A percentile compares a stretch with the other conserved stretches of the same genome.
phyloP scores from a whole-genome alignment of 2,113 vertebrate genomes.

The Aphyosemion australe region DNA sequence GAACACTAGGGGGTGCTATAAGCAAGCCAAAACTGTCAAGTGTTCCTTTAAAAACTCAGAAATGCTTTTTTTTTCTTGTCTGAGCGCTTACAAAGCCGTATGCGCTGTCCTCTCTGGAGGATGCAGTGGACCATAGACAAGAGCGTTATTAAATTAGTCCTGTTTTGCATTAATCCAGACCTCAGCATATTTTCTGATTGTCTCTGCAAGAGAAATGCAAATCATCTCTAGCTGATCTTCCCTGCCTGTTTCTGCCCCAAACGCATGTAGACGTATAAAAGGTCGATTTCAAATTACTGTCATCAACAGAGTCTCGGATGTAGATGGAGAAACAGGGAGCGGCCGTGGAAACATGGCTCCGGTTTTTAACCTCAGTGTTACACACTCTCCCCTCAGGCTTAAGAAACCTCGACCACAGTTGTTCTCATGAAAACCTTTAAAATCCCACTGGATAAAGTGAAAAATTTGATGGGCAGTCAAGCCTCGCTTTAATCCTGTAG shows the following conservation, averaged over 20 bases:
- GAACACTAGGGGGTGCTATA: too few relatives aligned
- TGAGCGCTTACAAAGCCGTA: neutral
- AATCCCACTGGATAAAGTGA: conserved; percentile 35
- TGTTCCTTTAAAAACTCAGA: too few relatives aligned
- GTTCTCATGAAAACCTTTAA: conserved; percentile 40
- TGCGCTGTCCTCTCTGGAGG: conserved; percentile 1
- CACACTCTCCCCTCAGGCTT: conserved; percentile 9
- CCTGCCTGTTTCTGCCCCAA: neutral
- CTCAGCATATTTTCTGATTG: conserved; percentile 19
- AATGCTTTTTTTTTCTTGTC: neutral
- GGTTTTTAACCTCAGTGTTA: conserved; percentile 22
- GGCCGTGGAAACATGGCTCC: conserved; percentile 5
- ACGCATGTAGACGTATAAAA: neutral
- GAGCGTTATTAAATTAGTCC: conserved; percentile 1
- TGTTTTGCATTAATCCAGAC: conserved; percentile 2
- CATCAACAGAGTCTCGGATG: neutral
- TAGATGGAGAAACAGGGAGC: neutral
- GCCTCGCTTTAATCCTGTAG: conserved; percentile 13
- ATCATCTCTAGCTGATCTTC: neutral
- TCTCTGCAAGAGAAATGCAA: conserved; percentile 18
- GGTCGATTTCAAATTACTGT: neutral
- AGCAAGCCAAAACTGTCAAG: too few relatives aligned
- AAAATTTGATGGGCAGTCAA: conserved; percentile 26
- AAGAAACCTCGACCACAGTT: conserved; percentile 29
- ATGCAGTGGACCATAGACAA: neutral